These are phyloP conservation scores for Aphyosemion australe DNA, from an alignment of 2,113 vertebrate species.

Conservation along the genomic window DNA sequence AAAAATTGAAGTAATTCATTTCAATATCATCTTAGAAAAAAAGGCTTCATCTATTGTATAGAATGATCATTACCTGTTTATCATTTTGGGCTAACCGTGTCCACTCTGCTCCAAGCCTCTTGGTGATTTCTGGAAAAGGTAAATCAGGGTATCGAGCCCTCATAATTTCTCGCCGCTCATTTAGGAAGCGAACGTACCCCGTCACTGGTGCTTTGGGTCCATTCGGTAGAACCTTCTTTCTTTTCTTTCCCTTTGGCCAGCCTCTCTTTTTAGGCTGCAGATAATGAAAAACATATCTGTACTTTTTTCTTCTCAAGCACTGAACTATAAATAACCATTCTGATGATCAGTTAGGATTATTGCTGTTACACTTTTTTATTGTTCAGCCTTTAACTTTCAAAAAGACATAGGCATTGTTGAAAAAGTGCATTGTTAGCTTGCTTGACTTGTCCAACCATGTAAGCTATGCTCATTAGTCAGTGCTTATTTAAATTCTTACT, in stretches of 20 bases:
- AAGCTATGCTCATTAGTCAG: too few species aligned
- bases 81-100: slow-evolving; percentile 89
- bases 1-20: too few species aligned
- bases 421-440: background rate
- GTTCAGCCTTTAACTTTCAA: too few species aligned
- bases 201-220: slow-evolving; percentile 97
- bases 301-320: too few species aligned
- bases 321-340: too few species aligned
- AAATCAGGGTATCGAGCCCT: slow-evolving; percentile 90
- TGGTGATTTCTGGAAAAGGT: slow-evolving; percentile 97
- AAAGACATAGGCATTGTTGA: too few species aligned
- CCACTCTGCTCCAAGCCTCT: slow-evolving; percentile 95
- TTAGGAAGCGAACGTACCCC: slow-evolving; percentile 93
- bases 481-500: too few species aligned
- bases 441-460: background rate
- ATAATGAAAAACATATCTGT: background rate
- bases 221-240: slow-evolving; percentile 96
- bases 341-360: too few species aligned
- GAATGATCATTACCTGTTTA: slow-evolving; percentile 83
- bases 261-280: slow-evolving; percentile 93
- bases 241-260: slow-evolving; percentile 98
- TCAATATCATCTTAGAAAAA: too few species aligned
- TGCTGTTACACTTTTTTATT: too few species aligned
- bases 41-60: too few species aligned
- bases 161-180: slow-evolving; percentile 92